Conservation (phyloP, 2,888 invertebrate species). For the Melinaea marsaeus region DNA sequence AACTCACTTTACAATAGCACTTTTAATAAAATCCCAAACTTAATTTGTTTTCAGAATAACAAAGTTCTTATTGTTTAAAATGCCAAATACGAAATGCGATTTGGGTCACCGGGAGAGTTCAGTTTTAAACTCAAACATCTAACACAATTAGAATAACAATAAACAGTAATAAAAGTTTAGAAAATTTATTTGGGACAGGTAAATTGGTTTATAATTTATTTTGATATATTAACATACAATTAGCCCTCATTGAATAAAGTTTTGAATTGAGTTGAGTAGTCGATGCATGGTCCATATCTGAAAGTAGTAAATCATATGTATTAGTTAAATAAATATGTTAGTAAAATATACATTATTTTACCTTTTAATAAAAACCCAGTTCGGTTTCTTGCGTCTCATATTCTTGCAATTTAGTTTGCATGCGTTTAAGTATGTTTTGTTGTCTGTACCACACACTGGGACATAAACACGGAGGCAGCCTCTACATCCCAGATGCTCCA, state of each 20-base stretch:
- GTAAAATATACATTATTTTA: conserved; percentile 11
- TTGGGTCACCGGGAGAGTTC: background rate
- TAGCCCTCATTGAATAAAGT: background rate
- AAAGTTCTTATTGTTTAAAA: too few relatives aligned
- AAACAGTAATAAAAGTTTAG: background rate
- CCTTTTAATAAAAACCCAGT: conserved; percentile 28
- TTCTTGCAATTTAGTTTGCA: conserved; percentile 37
- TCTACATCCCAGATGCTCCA: conserved; percentile 31
- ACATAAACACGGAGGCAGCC: conserved; percentile 37
- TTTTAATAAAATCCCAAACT: too few relatives aligned
- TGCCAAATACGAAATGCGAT: too few relatives aligned
- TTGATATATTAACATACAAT: background rate
- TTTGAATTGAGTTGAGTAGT: background rate
- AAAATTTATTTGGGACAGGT: background rate
- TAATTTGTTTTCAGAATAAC: too few relatives aligned
- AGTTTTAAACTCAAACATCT: background rate
- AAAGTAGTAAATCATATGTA: conserved; percentile 3
- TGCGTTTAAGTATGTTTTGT: conserved; percentile 36
- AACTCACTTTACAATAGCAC: too few relatives aligned
- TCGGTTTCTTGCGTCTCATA: conserved; percentile 12
- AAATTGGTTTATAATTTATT: background rate
- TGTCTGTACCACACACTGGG: conserved; percentile 38
- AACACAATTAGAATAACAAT: background rate
- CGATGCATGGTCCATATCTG: conserved; percentile 31
- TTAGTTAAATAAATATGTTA: background rate